Base-by-base conservation (phyloP, 1,140 invertebrate genomes). In the Argopecten irradians region DNA sequence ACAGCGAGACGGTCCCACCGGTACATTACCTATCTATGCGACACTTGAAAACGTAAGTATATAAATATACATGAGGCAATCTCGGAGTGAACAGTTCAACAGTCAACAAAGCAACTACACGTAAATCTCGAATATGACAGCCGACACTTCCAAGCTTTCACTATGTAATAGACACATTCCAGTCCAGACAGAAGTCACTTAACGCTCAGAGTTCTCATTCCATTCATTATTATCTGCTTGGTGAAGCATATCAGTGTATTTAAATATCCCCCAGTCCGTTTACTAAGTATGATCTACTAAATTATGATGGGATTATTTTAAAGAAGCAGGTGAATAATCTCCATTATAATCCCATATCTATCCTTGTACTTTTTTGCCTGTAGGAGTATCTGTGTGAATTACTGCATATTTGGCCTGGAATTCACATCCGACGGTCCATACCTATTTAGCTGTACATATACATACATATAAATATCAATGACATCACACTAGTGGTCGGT, bases 161-260 rank as follows among this genome's bases (percentile, higher is more conserved):
- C 55, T 71, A 3, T 19, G 19, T 46, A 46, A 46, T 14, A 46
- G 43, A n/a, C 16, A 71, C 22, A 28, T 71, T 71, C 55, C 55
- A 71, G 55, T 71, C 55, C 55, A 71, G 55, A 71, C 55, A 71
- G 55, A 71, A 71, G 55, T 71, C 55, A 71, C 22, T n/a, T 71
- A 71, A 7, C 22, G 28, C n/a, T n/a, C 22, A 71, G 22, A 71
- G 55, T 71, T 71, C 28, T 71, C 55, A 71, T 71, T 71, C 55
- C n/a, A 71, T 71, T 71, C 55, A 71, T 71, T 71, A 71, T 71
- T 71, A 71, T 71, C 55, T 71, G 55, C 55, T 71, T 71, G 55
- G 55, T 28, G n/a, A 71, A 71, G 55, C 55, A 71, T 71, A 71
- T 71, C 55, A 71, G 55, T 28, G 55, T 71, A 71, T 71, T 71